Conservation (phyloP, 2,113 vertebrate species). For the Vulpes lagopus region DNA sequence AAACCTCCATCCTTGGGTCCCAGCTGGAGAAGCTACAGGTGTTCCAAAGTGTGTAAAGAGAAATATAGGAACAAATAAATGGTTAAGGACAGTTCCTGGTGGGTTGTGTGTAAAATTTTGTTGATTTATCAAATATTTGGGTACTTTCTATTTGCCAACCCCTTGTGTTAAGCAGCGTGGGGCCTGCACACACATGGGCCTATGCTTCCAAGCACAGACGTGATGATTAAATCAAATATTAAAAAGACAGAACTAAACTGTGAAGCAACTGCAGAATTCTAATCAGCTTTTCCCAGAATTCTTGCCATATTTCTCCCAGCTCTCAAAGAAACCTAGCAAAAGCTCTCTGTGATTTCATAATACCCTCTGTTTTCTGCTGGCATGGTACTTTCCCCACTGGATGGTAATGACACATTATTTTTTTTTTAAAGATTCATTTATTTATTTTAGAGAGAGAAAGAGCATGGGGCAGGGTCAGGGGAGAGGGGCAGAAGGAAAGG, state of each 20-base stretch:
- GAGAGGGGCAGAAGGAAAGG: background rate
- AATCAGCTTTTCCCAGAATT: conserved; percentile 28
- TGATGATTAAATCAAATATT: background rate
- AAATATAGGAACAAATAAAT: background rate
- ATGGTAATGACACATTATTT: background rate
- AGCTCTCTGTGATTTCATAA: conserved; percentile 21
- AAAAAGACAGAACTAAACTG: background rate
- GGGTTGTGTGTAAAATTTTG: background rate
- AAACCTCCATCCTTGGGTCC: background rate
- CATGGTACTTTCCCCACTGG: background rate
- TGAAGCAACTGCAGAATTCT: conserved; percentile 15
- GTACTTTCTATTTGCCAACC: background rate
- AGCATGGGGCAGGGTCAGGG: background rate
- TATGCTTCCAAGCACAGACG: background rate
- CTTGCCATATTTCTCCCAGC: background rate
- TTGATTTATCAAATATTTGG: background rate
- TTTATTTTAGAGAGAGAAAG: background rate
- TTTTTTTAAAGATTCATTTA: background rate
- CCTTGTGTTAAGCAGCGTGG: background rate
- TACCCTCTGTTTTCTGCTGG: background rate
- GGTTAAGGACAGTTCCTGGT: background rate
- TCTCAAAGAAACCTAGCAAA: background rate
- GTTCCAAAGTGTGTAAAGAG: background rate
- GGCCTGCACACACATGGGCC: background rate
- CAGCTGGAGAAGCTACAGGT: background rate